Evolutionary conservation across 2,888 invertebrate genomes (phyloP).

Genomic region (Cephus runcator): DNA sequence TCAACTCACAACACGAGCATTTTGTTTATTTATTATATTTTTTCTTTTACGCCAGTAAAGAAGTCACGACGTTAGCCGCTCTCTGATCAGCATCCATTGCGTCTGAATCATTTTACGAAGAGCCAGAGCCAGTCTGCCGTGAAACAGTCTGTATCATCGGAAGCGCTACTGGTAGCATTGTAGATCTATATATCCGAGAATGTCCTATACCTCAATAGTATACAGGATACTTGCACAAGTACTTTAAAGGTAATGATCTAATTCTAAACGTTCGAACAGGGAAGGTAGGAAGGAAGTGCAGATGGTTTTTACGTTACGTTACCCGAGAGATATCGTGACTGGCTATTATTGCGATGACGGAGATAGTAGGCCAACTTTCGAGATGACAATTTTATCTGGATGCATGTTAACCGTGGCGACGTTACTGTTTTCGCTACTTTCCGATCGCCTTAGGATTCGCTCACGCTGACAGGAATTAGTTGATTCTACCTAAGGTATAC

Average conservation of each 20-base stretch:
- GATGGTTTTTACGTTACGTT: conserved; percentile 1
- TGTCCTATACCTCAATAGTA: neutral
- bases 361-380: conserved; percentile 60
- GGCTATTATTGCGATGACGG: conserved; percentile 49
- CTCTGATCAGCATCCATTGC: neutral
- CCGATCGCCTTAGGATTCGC: conserved; percentile 23
- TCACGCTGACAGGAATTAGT: neutral
- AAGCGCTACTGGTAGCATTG: neutral
- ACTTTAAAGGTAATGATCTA: neutral
- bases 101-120: neutral
- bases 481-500: neutral
- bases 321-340: conserved; percentile 17
- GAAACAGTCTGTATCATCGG: neutral
- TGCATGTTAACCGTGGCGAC: conserved; percentile 27
- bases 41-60: neutral
- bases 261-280: neutral
- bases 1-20: neutral
- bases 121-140: neutral
- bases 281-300: conserved; percentile 3
- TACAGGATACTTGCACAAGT: neutral
- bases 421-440: conserved; percentile 41
- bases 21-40: neutral
- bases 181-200: neutral
- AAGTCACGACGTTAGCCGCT: neutral
- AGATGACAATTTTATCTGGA: conserved; percentile 55